A percentile compares a stretch with the other conserved stretches of the same genome.
Evolutionary conservation across 2,888 invertebrate species (phyloP).

Genomic region (Cheilosia grossa): DNA sequence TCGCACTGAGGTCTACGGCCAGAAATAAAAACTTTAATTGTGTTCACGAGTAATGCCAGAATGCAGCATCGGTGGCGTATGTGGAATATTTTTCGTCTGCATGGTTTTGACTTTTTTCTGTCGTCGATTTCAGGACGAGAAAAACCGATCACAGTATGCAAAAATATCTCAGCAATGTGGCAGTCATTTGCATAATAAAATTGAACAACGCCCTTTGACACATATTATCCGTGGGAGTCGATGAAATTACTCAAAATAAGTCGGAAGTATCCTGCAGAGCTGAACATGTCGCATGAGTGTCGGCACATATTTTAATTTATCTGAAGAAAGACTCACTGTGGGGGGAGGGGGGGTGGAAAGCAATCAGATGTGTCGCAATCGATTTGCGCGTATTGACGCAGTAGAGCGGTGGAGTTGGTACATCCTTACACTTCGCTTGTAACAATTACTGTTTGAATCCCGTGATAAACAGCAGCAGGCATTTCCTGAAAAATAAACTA

Average conservation of each 20-base stretch:
- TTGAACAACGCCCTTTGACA: constrained; percentile 48
- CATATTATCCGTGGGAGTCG: not conserved
- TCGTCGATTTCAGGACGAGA: not conserved
- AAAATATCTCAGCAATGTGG: constrained; percentile 37
- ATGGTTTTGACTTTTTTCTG: constrained; percentile 24
- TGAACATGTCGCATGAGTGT: not conserved
- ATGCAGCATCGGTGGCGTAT: constrained; percentile 34
- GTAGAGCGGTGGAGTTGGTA: not conserved
- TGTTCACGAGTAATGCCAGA: constrained; percentile 4
- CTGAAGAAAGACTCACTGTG: constrained; percentile 2
- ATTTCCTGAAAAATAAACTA: no score
- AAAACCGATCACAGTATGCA: constrained; percentile 33
- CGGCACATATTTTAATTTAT: constrained; percentile 27
- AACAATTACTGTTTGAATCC: not conserved
- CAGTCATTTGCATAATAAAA: constrained; percentile 50
- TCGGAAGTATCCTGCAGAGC: not conserved
- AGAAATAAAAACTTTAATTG: constrained; percentile 29
- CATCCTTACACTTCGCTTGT: not conserved
- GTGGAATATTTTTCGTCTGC: constrained; percentile 29
- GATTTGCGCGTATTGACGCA: not conserved
- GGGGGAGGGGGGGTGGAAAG: not conserved
- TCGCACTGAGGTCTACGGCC: not conserved
- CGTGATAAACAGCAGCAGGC: no score
- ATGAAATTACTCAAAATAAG: constrained; percentile 15
- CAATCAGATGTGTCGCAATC: constrained; percentile 27